These are phyloP conservation scores for Theodoxus fluviatilis DNA, from an alignment of 2,888 invertebrate genomes.

Conservation along the genomic window DNA sequence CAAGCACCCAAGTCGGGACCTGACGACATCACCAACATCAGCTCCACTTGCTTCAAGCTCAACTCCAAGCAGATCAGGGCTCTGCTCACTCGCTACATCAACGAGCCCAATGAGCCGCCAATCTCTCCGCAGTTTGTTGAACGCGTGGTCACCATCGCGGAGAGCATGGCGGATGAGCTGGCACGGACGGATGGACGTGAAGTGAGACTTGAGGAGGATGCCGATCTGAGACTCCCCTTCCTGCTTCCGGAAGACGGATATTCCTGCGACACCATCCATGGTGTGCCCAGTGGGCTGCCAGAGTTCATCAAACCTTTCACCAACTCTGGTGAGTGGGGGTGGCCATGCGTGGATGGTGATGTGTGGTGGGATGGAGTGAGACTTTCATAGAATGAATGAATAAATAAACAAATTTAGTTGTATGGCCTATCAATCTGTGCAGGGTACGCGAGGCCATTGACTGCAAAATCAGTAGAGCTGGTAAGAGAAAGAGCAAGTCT, in stretches of 20 bases:
- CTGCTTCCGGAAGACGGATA: constrained; percentile 97
- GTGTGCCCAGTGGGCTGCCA: constrained; percentile 77
- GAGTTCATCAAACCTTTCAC: constrained; percentile 61
- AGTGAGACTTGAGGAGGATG: constrained; percentile 85
- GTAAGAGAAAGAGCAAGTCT: no score
- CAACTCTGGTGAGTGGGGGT: constrained; percentile 35
- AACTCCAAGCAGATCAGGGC: constrained; percentile 94
- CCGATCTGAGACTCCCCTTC: constrained; percentile 84
- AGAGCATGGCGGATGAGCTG: constrained; percentile 79
- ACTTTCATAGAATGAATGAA: no score
- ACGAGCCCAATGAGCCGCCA: constrained; percentile 71
- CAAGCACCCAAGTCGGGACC: constrained; percentile 82
- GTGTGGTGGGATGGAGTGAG: no score
- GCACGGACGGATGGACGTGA: constrained; percentile 83
- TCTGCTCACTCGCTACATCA: constrained; percentile 79
- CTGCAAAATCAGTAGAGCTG: no score
- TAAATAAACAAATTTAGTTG: no score
- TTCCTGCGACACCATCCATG: constrained; percentile 93
- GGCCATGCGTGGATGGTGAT: no score
- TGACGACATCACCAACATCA: constrained; percentile 87
- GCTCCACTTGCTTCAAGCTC: constrained; percentile 93
- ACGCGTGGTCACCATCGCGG: constrained; percentile 62
- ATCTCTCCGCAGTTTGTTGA: constrained; percentile 72
- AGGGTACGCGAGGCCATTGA: no score
- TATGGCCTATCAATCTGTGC: no score